Base-by-base conservation (phyloP, 2,113 vertebrate genomes). In the Pluvianellus socialis region DNA sequence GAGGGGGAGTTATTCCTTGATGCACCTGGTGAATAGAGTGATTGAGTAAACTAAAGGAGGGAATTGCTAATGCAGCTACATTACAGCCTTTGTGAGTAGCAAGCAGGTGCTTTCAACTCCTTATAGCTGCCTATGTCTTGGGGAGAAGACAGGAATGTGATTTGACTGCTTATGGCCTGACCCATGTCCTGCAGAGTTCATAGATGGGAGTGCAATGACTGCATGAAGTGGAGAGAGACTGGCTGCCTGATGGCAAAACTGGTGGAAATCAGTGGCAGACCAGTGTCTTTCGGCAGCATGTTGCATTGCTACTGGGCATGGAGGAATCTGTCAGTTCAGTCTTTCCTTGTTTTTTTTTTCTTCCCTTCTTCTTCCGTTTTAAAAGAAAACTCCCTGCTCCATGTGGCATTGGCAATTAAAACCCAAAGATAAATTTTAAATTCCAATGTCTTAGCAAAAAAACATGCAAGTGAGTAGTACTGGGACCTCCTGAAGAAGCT, bases 31-130 rank as follows among this genome's bases (percentile, higher is more conserved):
- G 82, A 93, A 88, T 80, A 83, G 27, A 83, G 67, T 14, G 53
- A 95, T 40, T 94, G 83, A 94, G 24, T 72, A 95, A 94, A 94
- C 68, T 72, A 56, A 94, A 72, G 23, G 27, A 92, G 30, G 33
- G 82, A 79, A 96, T 92, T 92, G 56, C 30, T 94, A 81, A 84
- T 79, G 80, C 19, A 56, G 47, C 13, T 44, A 52, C 5, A 33
- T 68, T 86, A 61, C 20, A 86, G 72, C 12, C 68, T 80, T 90
- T 88, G 19, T 84, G 86, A 89, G 47, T n/a, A 86, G 40, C 47
- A 89, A 79, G 65, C n/a, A 95, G 59, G 67, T 92, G 35, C 61
- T 95, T 92, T 81, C 61, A 75, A 59, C 44, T 86, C 58, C 75
- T 84, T 79, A 79, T 84, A 84, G 40, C 56, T 63, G 30, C 19